Percentiles rank a stretch among this genome's conserved stretches.
These are phyloP conservation scores for Bemisia tabaci DNA, from an alignment of 1,140 invertebrate genomes.

Conservation along the genomic window DNA sequence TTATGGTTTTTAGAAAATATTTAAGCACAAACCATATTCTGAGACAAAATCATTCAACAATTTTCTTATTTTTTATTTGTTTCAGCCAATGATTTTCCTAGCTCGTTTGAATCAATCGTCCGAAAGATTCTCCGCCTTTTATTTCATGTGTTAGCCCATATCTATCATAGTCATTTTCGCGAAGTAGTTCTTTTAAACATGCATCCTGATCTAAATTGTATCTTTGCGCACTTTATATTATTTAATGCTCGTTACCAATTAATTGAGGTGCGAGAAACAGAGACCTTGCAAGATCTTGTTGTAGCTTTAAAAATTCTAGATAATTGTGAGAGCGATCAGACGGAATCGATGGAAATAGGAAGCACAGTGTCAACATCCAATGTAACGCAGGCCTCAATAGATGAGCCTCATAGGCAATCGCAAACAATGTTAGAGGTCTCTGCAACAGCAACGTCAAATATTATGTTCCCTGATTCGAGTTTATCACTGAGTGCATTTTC, in stretches of 20 bases:
- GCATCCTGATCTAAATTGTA: constrained; percentile 88
- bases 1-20: no score
- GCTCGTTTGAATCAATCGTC: constrained; percentile 84
- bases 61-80: no score
- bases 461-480: not conserved
- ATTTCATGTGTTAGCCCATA: constrained; percentile 94
- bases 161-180: constrained; percentile 95
- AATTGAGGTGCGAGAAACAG: constrained; percentile 89
- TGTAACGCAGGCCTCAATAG: not conserved
- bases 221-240: constrained; percentile 89
- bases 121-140: constrained; percentile 90
- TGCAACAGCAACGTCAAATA: not conserved
- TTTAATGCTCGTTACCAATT: constrained; percentile 75
- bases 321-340: not conserved
- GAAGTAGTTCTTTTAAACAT: constrained; percentile 83
- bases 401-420: not conserved
- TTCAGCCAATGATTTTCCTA: constrained; percentile 87
- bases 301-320: constrained; percentile 41
- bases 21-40: no score
- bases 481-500: not conserved
- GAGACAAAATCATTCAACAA: no score
- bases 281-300: constrained; percentile 77
- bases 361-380: not conserved
- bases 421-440: not conserved
- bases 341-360: constrained; percentile 1